Evolutionary conservation across 1,140 invertebrate species (phyloP), one percentile per base, ranked within the genome.

Genomic region (Drosophila takahashii): DNA sequence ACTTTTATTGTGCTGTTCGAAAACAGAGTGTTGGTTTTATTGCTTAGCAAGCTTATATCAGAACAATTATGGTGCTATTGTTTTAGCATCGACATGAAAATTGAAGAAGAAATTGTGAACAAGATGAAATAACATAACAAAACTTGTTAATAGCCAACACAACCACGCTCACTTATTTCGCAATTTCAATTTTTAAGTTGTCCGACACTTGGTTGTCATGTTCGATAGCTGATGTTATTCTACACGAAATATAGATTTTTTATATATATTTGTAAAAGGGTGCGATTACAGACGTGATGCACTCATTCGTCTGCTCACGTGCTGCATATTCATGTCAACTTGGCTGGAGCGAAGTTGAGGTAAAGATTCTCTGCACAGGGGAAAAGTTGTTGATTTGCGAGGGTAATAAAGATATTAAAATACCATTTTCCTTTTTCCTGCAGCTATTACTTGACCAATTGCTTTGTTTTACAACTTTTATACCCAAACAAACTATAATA

Each of bases 281-380:
- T 29, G 39, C 36, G n/a, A 48, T 18, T 29, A 50, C 36, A 48
- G 16, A 79, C 58, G 77, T 60, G 71, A 6, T 27, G 42, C 42
- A 54, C 69, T 51, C 42, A 48, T 29, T 39, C 22, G 36, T 45
- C 52, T 34, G 50, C 57, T 56, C 67, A 78, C 77, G 67, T 81
- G 74, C 52, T 51, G 65, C 64, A 81, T 57, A 76, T 84, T 65
- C 59, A 62, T 67, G 75, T 48, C 76, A 47, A 22, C 42, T 51
- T 60, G 60, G 11, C 47, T 45, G 48, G 39, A 47, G 39, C 48
- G 26, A 18, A 51, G 29, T 22, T 45, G 37, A 41, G 41, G 29
- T 29, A 16, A 27, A 22, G 26, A 10, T 22, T 4, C 16, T 6
- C 6, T 41, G 13, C 39, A 61, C 36, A 58, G 22, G 4, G 41